Evolutionary conservation across 2,797 vertebrate species (phyloP).

Genomic region (Lutjanus argentimaculatus): DNA sequence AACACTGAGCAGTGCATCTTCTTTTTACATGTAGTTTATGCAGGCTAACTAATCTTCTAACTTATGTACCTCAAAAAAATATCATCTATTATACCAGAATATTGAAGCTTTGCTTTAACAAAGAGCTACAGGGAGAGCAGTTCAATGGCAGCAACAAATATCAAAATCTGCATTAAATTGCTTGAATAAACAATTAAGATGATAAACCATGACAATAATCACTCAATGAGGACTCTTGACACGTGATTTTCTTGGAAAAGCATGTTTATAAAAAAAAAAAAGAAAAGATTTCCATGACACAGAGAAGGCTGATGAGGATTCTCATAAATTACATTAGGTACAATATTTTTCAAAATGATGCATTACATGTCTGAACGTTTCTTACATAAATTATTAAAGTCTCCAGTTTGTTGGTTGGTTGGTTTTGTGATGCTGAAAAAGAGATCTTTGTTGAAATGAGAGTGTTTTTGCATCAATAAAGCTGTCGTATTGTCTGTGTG

Average conservation of each 20-base stretch:
- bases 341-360: conserved; percentile 43
- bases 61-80: neutral
- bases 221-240: conserved; percentile 37
- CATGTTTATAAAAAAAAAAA: conserved; percentile 74
- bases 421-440: neutral
- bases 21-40: neutral
- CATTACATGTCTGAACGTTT: conserved; percentile 17
- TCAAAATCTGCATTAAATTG: neutral
- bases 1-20: neutral
- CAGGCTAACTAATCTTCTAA: neutral
- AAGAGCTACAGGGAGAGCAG: neutral
- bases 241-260: conserved; percentile 66
- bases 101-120: too few species aligned
- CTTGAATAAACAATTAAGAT: neutral
- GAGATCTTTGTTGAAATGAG: neutral
- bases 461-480: neutral
- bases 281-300: conserved; percentile 41
- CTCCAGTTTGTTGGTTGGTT: conserved; percentile 12
- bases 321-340: conserved; percentile 52
- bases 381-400: conserved; percentile 28
- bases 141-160: neutral
- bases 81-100: neutral
- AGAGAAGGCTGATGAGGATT: conserved; percentile 49
- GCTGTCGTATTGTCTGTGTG: neutral
- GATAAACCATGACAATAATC: neutral